Conservation (phyloP, 1,140 invertebrate species). For the Cotesia vestalis region DNA sequence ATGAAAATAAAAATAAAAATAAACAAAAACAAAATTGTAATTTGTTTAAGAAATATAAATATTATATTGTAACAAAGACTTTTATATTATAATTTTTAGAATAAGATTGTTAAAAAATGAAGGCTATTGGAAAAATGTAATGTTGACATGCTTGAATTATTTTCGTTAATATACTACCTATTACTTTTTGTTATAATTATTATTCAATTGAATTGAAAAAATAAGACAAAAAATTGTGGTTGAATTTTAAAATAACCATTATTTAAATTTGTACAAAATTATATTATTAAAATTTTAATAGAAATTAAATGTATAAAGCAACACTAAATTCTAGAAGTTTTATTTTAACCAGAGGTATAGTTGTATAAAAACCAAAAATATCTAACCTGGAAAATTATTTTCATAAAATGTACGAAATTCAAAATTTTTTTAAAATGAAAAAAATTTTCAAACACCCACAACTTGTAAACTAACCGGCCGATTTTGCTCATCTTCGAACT, state of each 20-base stretch:
- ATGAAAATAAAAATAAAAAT: neutral
- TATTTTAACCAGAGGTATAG: neutral
- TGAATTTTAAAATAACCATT: neutral
- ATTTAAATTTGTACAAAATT: slow-evolving; percentile 19
- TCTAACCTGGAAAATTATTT: no score
- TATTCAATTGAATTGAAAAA: neutral
- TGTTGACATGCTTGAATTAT: no score
- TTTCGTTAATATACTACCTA: no score
- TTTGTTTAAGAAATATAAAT: slow-evolving; percentile 5
- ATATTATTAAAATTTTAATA: neutral
- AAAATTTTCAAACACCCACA: no score
- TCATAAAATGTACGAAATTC: no score
- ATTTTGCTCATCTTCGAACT: no score
- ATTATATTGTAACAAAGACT: slow-evolving; percentile 17
- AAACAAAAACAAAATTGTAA: neutral
- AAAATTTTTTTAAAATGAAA: no score
- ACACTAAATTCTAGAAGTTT: neutral
- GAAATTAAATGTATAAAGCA: neutral
- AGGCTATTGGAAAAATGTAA: no score
- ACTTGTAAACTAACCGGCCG: no score
- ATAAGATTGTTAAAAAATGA: slow-evolving; percentile 16
- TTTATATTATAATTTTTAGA: slow-evolving; percentile 23
- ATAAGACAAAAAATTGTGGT: neutral
- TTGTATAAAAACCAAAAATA: neutral
- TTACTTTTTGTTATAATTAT: no score